Base-by-base conservation (phyloP, 2,888 invertebrate species). In the Rhimphoctona megacephalus region DNA sequence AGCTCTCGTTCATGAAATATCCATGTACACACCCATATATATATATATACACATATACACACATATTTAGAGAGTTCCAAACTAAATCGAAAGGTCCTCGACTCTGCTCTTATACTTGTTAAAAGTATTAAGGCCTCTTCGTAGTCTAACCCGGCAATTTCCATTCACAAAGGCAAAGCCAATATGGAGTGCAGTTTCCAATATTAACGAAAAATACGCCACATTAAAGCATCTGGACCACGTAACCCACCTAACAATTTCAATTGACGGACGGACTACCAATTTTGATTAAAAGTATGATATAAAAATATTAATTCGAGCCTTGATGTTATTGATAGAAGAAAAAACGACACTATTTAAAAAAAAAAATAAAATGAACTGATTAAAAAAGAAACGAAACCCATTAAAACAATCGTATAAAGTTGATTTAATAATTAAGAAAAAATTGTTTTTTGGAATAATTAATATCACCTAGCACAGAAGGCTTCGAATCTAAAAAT, bases 1-100 rank as follows among this genome's bases (percentile, higher is more conserved):
- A 36, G 70, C 46, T 33, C 39, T 36, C 25, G 39, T 69, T 52
- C 46, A 49, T 8, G 61, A 66, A 49, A 77, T 66, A 66, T 77
- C 22, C 49, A 8, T 30, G 49, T 66, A 66, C 14, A 33, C 33
- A 39, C 14, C 19, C 25, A 17, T 30, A 61, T 30, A 17, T 11
- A 61, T 11, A 17, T 2, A 73, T 0, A 43, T n/a, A 8, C 9
- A 30, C 2, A 6, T 14, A 57, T 57, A 57, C 25, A 11, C 25
- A 30, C 17, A 6, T 0, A 54, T 57, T 73, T 36, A 6, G 36
- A 17, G 46, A 46, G 14, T 17, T 73, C 22, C 14, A 54, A n/a
- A 19, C n/a, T n/a, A 22, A 73, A 73, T 73, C 46, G 36, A 36
- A 11, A 39, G 14, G n/a, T 22, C 52, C 22, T 54, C 30, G 39